Percentiles rank a stretch among this genome's conserved stretches.
phyloP scores from a whole-genome alignment of 2,113 vertebrate species.

The Xenopus laevis region DNA sequence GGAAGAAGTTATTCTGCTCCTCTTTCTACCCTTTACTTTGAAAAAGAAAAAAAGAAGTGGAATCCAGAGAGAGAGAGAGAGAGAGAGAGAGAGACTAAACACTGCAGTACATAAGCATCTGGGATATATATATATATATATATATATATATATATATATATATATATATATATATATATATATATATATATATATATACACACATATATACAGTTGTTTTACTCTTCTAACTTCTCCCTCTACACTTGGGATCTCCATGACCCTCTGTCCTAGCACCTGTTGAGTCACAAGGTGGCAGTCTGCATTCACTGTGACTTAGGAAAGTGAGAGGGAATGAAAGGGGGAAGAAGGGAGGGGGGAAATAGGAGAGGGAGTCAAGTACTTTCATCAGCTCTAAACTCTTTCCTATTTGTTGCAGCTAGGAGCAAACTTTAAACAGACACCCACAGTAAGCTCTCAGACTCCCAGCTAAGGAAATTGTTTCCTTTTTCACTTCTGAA shows the following conservation, averaged over 20 bases:
- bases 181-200: too few relatives aligned
- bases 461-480: slow-evolving; percentile 38
- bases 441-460: slow-evolving; percentile 39
- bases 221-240: slow-evolving; percentile 16
- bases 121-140: too few relatives aligned
- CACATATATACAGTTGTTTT: neutral
- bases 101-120: too few relatives aligned
- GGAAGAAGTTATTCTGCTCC: too few relatives aligned
- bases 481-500: slow-evolving; percentile 41
- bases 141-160: too few relatives aligned
- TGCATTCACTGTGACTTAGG: slow-evolving; percentile 33
- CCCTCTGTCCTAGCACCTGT: slow-evolving; percentile 73
- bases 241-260: slow-evolving; percentile 26
- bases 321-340: slow-evolving; percentile 7
- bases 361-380: slow-evolving; percentile 39
- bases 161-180: too few relatives aligned
- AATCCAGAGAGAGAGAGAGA: too few relatives aligned
- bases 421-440: slow-evolving; percentile 47
- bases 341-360: slow-evolving; percentile 1
- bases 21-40: too few relatives aligned
- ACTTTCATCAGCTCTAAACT: slow-evolving; percentile 51
- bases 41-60: too few relatives aligned
- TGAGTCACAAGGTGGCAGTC: slow-evolving; percentile 64
- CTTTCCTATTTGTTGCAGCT: slow-evolving; percentile 44
- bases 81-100: too few relatives aligned